Evolutionary conservation across 2,113 vertebrate genomes (phyloP), one percentile per base, ranked within the genome.

Genomic region (Edolisoma coerulescens): DNA sequence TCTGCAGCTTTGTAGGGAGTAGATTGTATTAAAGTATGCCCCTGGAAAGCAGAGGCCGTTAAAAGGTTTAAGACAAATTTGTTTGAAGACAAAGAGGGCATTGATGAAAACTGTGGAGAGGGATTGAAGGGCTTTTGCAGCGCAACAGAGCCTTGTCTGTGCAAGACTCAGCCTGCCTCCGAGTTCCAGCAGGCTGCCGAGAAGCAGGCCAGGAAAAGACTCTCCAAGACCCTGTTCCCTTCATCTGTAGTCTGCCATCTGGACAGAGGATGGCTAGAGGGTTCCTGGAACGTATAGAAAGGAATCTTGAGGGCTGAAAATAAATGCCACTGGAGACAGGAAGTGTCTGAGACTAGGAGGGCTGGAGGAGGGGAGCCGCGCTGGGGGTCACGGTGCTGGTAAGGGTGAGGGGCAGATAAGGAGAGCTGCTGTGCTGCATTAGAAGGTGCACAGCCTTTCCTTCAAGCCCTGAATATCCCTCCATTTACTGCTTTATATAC

Each of bases 221-320:
- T 96, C 93, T 96, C 89, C 93, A 93, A 80, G 91, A 90, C 80
- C 88, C 81, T 14, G 49, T 45, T 93, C 79, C 83, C 90, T 93
- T 96, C 93, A 92, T 84, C 93, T 93, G 86, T 93, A 93, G 93
- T 47, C 86, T 97, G 96, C 93, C 97, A 95, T 97, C 94, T 96
- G 96, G 95, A 96, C 84, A 78, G 94, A 85, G 93, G 95, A 95
- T 96, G 95, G 93, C 86, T 95, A 85, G 94, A 94, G 90, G 90
- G 90, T 91, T 97, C 77, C 80, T 97, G 96, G 95, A 96, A 97
- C 93, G 13, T 96, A 96, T 84, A 96, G 94, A 97, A 97, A 95
- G 91, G 95, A 96, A 97, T 97, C 87, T 91, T 39, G 91, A 96
- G 90, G 81, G 95, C 94, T 96, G 87, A 94, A 96, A 97, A 96